Base-by-base conservation (phyloP, 2,797 vertebrate genomes). In the Numenius phaeopus region DNA sequence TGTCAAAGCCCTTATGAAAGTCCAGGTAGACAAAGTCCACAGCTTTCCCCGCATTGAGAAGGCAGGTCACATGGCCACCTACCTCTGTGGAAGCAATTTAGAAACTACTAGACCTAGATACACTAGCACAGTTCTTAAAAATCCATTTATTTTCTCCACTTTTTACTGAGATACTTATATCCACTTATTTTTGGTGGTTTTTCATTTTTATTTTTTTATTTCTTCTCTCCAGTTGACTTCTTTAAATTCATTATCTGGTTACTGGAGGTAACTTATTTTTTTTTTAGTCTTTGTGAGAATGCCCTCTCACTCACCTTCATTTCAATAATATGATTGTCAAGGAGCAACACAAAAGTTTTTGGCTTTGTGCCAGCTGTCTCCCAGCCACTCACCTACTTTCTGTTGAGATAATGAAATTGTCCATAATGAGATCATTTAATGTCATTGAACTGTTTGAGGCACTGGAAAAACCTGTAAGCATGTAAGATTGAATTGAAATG, bases 171-270 rank as follows among this genome's bases (percentile, higher is more conserved):
- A 27, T 54, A 70, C 40, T 55, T 17, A 14, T 50, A 52, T 34
- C 59, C 55, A 3, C 8, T 57, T 44, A 44, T 4, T 78, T 72
- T 49, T 34, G 19, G 4, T 40, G 27, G 20, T 8, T n/a, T 6
- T 61, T 40, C 34, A 1, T 1, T 1, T 14, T 80, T 64, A 19
- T 42, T 19, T 0, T 34, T 32, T 19, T 10, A 27, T 58, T 44
- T 24, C 4, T 84, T 64, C 22, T 72, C 7, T 82, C 26, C 11
- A 29, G 5, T 0, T 61, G 4, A 20, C 27, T 61, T 90, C 23
- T 77, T 91, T 50, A 80, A 73, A 85, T 73, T 58, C 39, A 55
- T 3, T 24, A 44, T 30, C 59, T 66, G 10, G 20, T 69, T 58
- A 61, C 27, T 61, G 14, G 11, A 30, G 3, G 10, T 61, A 18